These are phyloP conservation scores for Calameuta pallipes DNA, from an alignment of 2,888 invertebrate species.

Conservation along the genomic window DNA sequence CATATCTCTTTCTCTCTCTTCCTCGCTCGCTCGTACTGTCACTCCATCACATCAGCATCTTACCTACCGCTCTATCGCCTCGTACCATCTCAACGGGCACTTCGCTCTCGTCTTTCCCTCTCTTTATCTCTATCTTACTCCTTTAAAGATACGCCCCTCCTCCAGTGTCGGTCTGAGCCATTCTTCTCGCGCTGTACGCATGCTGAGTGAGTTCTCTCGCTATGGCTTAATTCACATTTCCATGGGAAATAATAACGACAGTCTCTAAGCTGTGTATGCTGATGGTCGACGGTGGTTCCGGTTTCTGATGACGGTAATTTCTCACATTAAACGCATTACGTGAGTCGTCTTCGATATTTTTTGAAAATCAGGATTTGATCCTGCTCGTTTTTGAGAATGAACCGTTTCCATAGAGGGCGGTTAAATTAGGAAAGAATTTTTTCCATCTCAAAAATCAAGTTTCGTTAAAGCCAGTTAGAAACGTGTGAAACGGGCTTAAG, in stretches of 20 bases:
- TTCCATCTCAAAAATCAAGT: not conserved
- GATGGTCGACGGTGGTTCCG: not conserved
- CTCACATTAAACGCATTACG: not conserved
- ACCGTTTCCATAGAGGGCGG: not conserved
- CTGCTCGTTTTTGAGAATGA: not conserved
- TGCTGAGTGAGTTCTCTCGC: not conserved
- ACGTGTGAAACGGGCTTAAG: not conserved
- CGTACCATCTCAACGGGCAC: conserved; percentile 37
- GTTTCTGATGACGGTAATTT: not conserved
- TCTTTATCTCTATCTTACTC: conserved; percentile 13
- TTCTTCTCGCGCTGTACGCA: not conserved
- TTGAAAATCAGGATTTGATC: not conserved
- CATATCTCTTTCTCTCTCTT: conserved; percentile 35
- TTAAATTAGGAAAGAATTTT: not conserved
- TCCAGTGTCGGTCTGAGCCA: not conserved
- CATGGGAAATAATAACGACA: not conserved
- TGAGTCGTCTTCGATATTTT: not conserved
- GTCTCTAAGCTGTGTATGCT: not conserved
- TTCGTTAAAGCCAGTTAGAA: not conserved
- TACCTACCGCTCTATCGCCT: conserved; percentile 50
- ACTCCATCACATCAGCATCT: conserved; percentile 59
- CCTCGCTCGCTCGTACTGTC: conserved; percentile 46
- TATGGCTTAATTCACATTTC: not conserved
- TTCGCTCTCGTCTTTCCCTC: conserved; percentile 5
- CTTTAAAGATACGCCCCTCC: conserved; percentile 7